These are phyloP conservation scores for Spizaetus ornatus DNA, from an alignment of 2,113 vertebrate genomes.

Conservation along the genomic window DNA sequence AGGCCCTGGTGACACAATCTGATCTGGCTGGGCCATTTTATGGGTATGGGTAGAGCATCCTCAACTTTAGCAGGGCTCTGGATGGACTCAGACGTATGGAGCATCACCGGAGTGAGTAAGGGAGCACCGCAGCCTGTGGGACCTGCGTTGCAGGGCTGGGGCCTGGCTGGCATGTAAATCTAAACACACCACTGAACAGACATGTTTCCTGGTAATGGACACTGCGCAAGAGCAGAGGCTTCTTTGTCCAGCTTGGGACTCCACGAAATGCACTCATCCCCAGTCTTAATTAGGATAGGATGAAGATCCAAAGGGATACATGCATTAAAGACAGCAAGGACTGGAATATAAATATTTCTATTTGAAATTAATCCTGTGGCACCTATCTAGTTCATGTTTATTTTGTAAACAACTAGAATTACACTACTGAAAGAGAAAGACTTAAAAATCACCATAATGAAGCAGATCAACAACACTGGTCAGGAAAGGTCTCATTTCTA, in stretches of 20 bases:
- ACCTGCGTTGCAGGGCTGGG: not conserved
- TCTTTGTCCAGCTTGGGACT: not conserved
- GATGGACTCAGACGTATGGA: not conserved
- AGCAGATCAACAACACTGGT: not conserved
- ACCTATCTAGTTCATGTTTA: not conserved
- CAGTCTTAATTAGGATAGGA: not conserved
- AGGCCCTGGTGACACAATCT: not conserved
- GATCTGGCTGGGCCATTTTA: not conserved
- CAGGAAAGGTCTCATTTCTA: not conserved
- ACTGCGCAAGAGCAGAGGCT: not conserved
- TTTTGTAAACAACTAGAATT: not conserved
- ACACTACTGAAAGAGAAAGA: not conserved
- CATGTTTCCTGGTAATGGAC: accelerated
- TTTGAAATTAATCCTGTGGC: not conserved
- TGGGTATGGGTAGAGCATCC: not conserved
- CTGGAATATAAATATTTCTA: not conserved
- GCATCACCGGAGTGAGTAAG: not conserved
- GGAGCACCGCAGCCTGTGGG: not conserved
- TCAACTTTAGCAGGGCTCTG: not conserved
- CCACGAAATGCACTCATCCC: not conserved
- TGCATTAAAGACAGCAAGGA: not conserved
- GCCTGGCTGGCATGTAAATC: not conserved
- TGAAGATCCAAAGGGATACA: not conserved
- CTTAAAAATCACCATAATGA: not conserved
- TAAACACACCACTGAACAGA: not conserved